A percentile compares a stretch with the other conserved stretches of the same genome.
These are phyloP conservation scores for Papio anubis DNA, from an alignment of 2,113 vertebrate genomes.

Conservation along the genomic window DNA sequence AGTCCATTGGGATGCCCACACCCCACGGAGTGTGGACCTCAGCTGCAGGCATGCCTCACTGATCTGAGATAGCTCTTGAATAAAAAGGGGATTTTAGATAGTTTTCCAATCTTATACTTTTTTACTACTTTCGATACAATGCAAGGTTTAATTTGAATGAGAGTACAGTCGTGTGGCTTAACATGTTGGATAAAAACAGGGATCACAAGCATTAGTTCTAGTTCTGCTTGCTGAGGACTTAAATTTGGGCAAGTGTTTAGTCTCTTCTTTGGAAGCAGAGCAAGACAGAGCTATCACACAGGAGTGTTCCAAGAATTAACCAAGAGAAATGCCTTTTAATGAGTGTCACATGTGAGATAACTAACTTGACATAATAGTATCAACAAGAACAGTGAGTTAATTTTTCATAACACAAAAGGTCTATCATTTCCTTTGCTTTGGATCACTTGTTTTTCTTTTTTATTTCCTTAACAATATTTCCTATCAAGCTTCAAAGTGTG, in stretches of 20 bases:
- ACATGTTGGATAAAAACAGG: background rate
- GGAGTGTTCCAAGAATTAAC: background rate
- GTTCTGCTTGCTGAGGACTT: background rate
- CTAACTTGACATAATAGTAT: slow-evolving; percentile 28
- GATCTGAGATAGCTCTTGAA: background rate
- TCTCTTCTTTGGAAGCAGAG: slow-evolving; percentile 36
- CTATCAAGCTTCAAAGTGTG: slow-evolving; percentile 9
- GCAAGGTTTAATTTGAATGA: background rate
- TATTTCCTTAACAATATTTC: slow-evolving; percentile 48
- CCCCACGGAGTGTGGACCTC: background rate
- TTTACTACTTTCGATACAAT: background rate
- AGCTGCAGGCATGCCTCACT: background rate
- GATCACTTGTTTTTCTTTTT: background rate
- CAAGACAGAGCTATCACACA: slow-evolving; percentile 55
- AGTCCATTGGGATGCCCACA: background rate
- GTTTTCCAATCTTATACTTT: background rate
- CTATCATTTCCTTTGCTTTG: slow-evolving; percentile 52
- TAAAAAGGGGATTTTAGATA: background rate
- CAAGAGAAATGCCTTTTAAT: slow-evolving; percentile 59
- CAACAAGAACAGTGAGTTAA: background rate
- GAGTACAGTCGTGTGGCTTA: background rate
- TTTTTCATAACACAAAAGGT: background rate
- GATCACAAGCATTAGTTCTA: background rate
- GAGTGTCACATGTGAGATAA: background rate
- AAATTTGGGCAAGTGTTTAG: background rate